Conservation (phyloP, 2,113 vertebrate genomes). For the Gorsachius goisagi region DNA sequence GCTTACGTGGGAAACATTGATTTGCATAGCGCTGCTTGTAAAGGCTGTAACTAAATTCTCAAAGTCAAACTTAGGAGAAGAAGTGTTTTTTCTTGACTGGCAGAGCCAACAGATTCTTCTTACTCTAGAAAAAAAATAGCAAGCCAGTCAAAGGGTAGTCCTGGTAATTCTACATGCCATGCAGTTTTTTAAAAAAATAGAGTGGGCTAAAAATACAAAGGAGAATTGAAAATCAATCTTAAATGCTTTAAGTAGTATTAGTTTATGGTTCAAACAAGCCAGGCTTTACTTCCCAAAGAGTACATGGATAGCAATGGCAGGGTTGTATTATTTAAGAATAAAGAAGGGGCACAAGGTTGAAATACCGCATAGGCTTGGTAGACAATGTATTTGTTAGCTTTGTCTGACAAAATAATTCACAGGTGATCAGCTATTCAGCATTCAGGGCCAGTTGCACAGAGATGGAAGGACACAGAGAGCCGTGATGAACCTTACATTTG, state of each 20-base stretch:
- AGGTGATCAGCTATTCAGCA: not conserved
- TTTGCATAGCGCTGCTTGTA: not conserved
- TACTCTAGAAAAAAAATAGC: not conserved
- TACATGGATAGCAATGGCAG: not conserved
- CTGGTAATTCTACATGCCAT: not conserved
- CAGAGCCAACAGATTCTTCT: not conserved
- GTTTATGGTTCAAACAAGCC: not conserved
- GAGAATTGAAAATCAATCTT: not conserved
- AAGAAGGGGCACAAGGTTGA: not conserved
- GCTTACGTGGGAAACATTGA: not conserved
- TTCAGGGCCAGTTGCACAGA: not conserved
- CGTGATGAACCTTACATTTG: not conserved
- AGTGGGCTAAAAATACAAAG: not conserved
- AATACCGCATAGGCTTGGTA: accelerated
- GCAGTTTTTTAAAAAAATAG: not conserved
- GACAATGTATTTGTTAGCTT: not conserved
- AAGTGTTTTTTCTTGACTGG: not conserved
- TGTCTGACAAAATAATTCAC: not conserved
- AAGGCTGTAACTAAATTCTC: not conserved
- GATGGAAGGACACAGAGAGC: not conserved
- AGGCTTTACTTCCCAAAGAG: not conserved
- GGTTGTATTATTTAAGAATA: not conserved
- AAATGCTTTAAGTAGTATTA: not conserved
- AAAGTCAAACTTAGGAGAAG: not conserved
- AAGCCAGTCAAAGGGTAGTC: not conserved